Evolutionary conservation across 2,113 vertebrate genomes (phyloP).

Genomic region (Bubo bubo): DNA sequence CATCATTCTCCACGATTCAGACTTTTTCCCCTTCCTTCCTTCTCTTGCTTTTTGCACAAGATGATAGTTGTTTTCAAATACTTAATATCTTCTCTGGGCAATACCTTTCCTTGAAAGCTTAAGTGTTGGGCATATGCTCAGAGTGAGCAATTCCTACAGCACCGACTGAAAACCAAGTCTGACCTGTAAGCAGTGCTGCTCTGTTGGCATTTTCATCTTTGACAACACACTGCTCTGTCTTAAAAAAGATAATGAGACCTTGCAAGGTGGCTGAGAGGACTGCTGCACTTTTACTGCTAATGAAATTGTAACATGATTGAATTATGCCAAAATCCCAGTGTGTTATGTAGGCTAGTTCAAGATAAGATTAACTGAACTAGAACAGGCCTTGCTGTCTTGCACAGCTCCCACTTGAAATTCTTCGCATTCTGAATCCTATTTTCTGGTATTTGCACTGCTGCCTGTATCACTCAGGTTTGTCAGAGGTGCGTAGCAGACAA

Average conservation of each 20-base stretch:
- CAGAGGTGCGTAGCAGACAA: fast-evolving
- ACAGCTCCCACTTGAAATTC: background rate
- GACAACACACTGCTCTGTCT: background rate
- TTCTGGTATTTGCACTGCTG: background rate
- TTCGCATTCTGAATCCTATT: background rate
- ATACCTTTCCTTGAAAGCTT: background rate
- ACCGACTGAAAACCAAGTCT: background rate
- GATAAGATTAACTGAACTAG: background rate
- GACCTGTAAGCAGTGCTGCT: background rate
- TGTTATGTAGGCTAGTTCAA: background rate
- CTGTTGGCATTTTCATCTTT: background rate
- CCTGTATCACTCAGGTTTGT: fast-evolving
- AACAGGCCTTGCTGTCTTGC: background rate
- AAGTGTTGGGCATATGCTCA: background rate
- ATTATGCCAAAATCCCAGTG: background rate
- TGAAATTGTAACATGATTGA: background rate
- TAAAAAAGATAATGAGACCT: background rate
- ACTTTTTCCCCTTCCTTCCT: background rate
- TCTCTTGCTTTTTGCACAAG: background rate
- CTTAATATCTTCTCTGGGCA: background rate
- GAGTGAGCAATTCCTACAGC: background rate
- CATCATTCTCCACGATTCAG: background rate
- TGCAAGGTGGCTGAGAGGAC: background rate
- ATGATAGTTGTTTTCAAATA: background rate
- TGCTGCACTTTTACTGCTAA: background rate